phyloP scores from a whole-genome alignment of 2,797 vertebrate species.

The Anguilla megastoma region DNA sequence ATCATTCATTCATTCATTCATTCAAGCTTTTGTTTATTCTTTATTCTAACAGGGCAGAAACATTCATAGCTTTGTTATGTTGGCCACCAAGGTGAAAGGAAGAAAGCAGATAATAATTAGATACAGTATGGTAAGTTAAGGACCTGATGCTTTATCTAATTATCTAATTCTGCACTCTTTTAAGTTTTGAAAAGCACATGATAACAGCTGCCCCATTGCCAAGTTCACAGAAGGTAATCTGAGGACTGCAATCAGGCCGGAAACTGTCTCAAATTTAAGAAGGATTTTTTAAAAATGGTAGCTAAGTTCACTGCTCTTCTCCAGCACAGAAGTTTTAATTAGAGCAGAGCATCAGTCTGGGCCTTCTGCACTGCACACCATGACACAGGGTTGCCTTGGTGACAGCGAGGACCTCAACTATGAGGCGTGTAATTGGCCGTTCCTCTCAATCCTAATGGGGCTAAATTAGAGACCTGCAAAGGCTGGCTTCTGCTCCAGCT shows the following conservation, averaged over 20 bases:
- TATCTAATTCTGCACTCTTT: background rate
- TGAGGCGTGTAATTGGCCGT: conserved; percentile 34
- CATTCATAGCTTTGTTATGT: background rate
- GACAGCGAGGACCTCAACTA: conserved; percentile 26
- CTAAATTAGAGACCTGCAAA: conserved; percentile 46
- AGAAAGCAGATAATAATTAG: background rate
- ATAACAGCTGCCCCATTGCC: background rate
- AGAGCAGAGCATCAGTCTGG: background rate
- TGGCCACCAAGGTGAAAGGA: background rate
- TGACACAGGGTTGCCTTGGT: background rate
- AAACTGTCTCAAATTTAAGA: background rate
- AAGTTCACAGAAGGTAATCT: background rate
- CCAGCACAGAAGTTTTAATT: background rate
- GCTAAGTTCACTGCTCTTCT: background rate
- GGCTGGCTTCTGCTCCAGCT: conserved; percentile 43
- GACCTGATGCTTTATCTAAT: background rate
- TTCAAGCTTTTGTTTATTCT: background rate
- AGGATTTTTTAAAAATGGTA: background rate
- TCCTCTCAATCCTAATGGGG: conserved; percentile 32
- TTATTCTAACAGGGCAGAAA: background rate
- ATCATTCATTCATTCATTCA: background rate
- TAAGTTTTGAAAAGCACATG: background rate
- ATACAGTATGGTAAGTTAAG: background rate
- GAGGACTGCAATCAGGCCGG: background rate
- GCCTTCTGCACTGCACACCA: background rate